These are phyloP conservation scores for Clupea harengus DNA, from an alignment of 2,113 vertebrate genomes.

Conservation along the genomic window DNA sequence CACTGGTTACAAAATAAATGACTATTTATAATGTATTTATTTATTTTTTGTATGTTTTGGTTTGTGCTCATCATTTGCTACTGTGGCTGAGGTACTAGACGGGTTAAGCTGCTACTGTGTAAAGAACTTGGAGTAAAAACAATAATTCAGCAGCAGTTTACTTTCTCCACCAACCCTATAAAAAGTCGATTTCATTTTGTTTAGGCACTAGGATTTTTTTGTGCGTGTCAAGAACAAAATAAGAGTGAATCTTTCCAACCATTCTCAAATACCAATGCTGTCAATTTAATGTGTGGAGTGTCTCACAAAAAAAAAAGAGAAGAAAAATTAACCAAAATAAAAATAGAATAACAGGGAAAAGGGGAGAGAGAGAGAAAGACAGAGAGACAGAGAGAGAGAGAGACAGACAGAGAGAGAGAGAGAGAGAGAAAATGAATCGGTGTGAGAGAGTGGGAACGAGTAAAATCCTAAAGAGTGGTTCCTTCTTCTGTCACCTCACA, in stretches of 20 bases:
- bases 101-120: neutral
- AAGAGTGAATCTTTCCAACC: neutral
- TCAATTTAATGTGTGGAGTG: neutral
- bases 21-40: neutral
- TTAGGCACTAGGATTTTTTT: conserved; percentile 13
- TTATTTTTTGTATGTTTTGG: neutral
- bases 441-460: neutral
- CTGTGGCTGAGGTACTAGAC: neutral
- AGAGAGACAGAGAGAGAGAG: neutral
- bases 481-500: conserved; percentile 16
- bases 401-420: neutral
- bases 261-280: neutral
- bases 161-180: neutral
- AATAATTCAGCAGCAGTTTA: neutral
- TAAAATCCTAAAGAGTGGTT: neutral
- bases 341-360: neutral
- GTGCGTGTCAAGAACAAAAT: conserved; percentile 19
- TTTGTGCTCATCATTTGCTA: neutral
- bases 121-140: neutral
- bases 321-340: neutral
- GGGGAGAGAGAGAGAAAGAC: neutral
- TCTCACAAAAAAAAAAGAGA: neutral
- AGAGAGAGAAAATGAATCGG: neutral
- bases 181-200: neutral
- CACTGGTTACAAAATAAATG: neutral